Evolutionary conservation across 2,888 invertebrate species (phyloP).

Genomic region (Tenthredo amoena): DNA sequence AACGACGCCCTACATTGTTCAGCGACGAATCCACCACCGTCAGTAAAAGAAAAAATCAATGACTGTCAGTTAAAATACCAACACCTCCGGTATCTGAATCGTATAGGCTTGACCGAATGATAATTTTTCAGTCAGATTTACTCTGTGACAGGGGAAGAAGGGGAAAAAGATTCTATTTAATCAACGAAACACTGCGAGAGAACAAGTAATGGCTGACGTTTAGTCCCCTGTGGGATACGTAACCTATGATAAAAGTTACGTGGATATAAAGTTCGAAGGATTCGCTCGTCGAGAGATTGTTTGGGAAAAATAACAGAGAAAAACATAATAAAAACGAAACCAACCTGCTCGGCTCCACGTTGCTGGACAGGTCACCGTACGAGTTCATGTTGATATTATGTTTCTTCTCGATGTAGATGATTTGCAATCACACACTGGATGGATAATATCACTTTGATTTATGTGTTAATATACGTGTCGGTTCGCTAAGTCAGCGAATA

Average conservation of each 20-base stretch:
- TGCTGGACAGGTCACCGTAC: slow-evolving; percentile 38
- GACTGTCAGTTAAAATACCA: background rate
- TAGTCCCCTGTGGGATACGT: background rate
- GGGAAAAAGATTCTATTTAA: background rate
- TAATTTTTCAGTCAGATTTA: background rate
- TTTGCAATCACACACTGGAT: slow-evolving; percentile 6
- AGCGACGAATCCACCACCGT: background rate
- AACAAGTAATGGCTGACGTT: slow-evolving; percentile 10
- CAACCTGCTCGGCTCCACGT: slow-evolving; percentile 42
- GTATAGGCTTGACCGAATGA: background rate
- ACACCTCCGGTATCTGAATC: background rate
- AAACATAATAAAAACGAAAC: background rate
- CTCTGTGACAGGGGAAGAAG: background rate
- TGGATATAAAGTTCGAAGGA: background rate
- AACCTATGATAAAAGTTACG: background rate
- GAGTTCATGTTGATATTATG: slow-evolving; percentile 30
- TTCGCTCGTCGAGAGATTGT: background rate
- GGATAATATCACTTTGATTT: slow-evolving; percentile 20
- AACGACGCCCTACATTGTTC: slow-evolving; percentile 14
- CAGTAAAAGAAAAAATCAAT: background rate
- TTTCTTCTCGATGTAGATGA: background rate
- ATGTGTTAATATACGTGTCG: background rate
- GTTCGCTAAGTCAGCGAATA: background rate
- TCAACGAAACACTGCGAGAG: background rate
- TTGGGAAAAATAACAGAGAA: background rate